These are phyloP conservation scores for Anarhynchus alexandrinus DNA, from an alignment of 2,113 vertebrate species.

Conservation along the genomic window DNA sequence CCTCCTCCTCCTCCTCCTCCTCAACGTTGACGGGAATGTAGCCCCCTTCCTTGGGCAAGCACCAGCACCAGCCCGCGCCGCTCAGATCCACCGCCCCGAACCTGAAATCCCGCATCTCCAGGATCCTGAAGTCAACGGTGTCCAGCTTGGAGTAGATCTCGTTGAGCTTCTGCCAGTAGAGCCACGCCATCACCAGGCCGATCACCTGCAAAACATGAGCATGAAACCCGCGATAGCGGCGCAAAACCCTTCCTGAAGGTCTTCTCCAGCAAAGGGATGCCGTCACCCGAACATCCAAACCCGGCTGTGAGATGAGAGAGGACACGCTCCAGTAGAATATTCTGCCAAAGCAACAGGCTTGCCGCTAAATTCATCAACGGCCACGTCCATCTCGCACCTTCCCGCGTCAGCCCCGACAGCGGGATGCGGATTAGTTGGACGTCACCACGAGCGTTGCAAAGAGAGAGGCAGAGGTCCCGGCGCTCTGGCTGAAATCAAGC, in stretches of 20 bases:
- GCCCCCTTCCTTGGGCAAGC: slow-evolving; percentile 83
- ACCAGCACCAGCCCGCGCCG: slow-evolving; percentile 87
- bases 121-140: slow-evolving; percentile 77
- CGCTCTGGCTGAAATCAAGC: background rate
- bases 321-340: background rate
- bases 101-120: slow-evolving; percentile 62
- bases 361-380: background rate
- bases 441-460: fast-evolving
- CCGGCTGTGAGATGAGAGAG: background rate
- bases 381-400: background rate
- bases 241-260: background rate
- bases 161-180: slow-evolving; percentile 86
- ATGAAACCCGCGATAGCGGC: fast-evolving
- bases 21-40: slow-evolving; percentile 76
- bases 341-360: background rate
- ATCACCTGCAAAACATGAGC: slow-evolving; percentile 63
- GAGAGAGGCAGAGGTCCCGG: background rate
- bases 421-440: fast-evolving
- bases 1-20: background rate
- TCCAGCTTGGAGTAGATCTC: slow-evolving; percentile 77
- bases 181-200: slow-evolving; percentile 81
- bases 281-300: too few relatives aligned
- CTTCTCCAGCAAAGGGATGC: too few relatives aligned
- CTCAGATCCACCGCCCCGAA: slow-evolving; percentile 79
- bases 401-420: background rate